Evolutionary conservation across 2,113 vertebrate species (phyloP).

Genomic region (Xiphophorus hellerii): DNA sequence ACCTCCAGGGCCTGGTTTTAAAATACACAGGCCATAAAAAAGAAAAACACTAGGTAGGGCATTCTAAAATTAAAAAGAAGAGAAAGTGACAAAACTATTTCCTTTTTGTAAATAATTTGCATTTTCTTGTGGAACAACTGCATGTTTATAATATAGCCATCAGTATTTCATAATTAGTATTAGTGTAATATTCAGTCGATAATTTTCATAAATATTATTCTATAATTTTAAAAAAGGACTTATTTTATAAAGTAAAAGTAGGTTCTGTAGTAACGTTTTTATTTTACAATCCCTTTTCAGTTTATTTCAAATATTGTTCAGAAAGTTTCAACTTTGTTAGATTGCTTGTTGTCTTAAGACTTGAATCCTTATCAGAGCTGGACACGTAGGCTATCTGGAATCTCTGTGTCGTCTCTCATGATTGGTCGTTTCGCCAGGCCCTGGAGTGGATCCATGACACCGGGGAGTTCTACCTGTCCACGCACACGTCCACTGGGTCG

Average conservation of each 20-base stretch:
- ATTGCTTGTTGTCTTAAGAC: neutral
- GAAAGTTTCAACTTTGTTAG: too few species aligned
- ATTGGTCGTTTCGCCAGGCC: slow-evolving; percentile 80
- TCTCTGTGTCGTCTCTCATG: slow-evolving; percentile 25
- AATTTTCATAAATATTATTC: neutral
- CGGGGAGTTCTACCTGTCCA: slow-evolving; percentile 98
- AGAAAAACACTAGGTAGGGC: slow-evolving; percentile 7
- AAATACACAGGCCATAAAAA: slow-evolving; percentile 3
- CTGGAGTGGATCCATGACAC: slow-evolving; percentile 99
- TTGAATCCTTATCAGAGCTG: neutral
- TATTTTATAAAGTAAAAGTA: neutral
- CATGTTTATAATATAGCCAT: neutral
- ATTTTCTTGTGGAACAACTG: neutral
- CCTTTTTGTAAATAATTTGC: neutral
- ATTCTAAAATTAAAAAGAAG: neutral
- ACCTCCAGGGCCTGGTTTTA: slow-evolving; percentile 20
- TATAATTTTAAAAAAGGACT: neutral
- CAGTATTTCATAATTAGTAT: neutral
- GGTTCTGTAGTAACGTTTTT: neutral
- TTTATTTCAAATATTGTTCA: neutral
- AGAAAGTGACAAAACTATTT: neutral
- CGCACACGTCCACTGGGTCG: slow-evolving; percentile 96
- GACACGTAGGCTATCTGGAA: slow-evolving; percentile 14
- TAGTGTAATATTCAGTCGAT: neutral
- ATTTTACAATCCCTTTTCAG: neutral